Percentiles rank a stretch among this genome's conserved stretches.
Evolutionary conservation across 2,888 invertebrate genomes (phyloP).

Genomic region (Drosophila paramelanica): DNA sequence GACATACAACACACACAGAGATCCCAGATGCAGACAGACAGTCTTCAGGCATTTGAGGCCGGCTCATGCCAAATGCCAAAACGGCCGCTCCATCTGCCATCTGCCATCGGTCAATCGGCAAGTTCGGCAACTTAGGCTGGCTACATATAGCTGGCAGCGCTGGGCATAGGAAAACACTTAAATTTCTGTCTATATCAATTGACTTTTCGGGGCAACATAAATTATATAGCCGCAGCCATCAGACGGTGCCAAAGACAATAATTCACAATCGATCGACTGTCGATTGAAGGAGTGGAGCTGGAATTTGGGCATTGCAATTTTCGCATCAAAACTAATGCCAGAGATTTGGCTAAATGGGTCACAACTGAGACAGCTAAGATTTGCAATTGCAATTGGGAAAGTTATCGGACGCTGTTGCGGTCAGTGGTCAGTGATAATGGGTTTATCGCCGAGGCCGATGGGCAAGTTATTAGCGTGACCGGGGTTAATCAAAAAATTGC

Average conservation of each 20-base stretch:
- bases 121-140: slow-evolving; percentile 25
- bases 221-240: slow-evolving; percentile 56
- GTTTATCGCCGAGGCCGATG: slow-evolving; percentile 58
- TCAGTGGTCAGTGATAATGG: slow-evolving; percentile 61
- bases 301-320: slow-evolving; percentile 71
- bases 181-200: slow-evolving; percentile 75
- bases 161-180: slow-evolving; percentile 67
- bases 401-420: slow-evolving; percentile 41
- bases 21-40: slow-evolving; percentile 15
- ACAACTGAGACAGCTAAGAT: slow-evolving; percentile 47
- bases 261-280: slow-evolving; percentile 54
- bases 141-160: slow-evolving; percentile 40
- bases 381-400: slow-evolving; percentile 52
- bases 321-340: slow-evolving; percentile 82
- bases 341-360: slow-evolving; percentile 81
- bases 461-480: slow-evolving; percentile 66
- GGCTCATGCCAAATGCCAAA: slow-evolving; percentile 62
- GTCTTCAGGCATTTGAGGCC: slow-evolving; percentile 28
- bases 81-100: slow-evolving; percentile 51
- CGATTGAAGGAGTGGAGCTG: slow-evolving; percentile 40
- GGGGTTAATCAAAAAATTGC: slow-evolving; percentile 81
- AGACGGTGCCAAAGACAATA: slow-evolving; percentile 70
- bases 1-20: slow-evolving; percentile 22
- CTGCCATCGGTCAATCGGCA: slow-evolving; percentile 59
- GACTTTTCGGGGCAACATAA: slow-evolving; percentile 75